Base-by-base conservation (phyloP, 2,797 vertebrate species). In the Eutrigla gurnardus region DNA sequence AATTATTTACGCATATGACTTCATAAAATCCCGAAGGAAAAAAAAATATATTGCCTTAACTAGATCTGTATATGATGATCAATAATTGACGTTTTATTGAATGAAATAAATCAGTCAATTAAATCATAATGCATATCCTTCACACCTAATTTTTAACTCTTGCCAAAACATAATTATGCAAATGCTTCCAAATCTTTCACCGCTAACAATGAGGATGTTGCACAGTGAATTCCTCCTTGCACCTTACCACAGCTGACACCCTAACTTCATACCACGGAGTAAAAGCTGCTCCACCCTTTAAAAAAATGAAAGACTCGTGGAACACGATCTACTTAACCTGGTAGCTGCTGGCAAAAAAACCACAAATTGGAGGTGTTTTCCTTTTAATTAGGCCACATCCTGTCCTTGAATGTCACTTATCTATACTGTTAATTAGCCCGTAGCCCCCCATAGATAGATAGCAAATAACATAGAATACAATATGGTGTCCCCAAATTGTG, bases 221-320 rank as follows among this genome's bases (percentile, higher is more conserved):
- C 36, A 54, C 53, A 47, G 39, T 40, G 3, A 64, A 53, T 13
- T 1, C 18, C 11, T 50, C 7, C n/a, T 11, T 1, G 4, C 50
- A 32, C 5, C 50, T 33, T 33, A 14, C 12, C 14, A 54, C 25
- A 66, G 69, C 47, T 62, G 40, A 64, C 81, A 79, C 78, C 74
- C 70, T 6, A 46, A 60, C 78, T 73, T 86, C 78, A 88, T 89
- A 86, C 84, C 85, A 76, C 59, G 47, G 10, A 58, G 5, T 60
- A 36, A 45, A 76, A 71, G 17, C 54, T 37, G 32, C 87, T 79
- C 75, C 86, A 83, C 87, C 90, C 84, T 65, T 0, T 37, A 58
- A 59, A 36, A 36, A 63, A 72, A 72, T 59, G 40, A 77, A n/a
- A 61, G 61, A 83, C 83, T 37, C 10, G 73, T 60, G 18, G 33